Base-by-base conservation (phyloP, 1,140 invertebrate genomes). In the Drosophila pandora region DNA sequence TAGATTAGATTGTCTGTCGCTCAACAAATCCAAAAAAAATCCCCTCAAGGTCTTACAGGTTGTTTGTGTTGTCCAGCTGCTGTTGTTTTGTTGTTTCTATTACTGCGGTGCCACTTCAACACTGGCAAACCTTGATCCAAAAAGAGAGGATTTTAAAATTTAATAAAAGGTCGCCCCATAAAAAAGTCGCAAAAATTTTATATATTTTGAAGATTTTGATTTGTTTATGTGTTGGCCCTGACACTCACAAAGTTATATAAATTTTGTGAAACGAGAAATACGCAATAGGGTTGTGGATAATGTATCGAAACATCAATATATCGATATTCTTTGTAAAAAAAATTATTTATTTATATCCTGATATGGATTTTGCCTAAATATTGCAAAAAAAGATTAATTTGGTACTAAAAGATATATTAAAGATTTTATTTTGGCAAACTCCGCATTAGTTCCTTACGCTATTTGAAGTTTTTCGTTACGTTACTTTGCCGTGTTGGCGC, bases 31-130 rank as follows among this genome's bases (percentile, higher is more conserved):
- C 65, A 17, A 75, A 52, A 41, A 43, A 53, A 41, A 39, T 53
- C 37, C 32, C 34, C 28, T 71, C 60, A 84, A 80, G 81, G 68
- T 81, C 82, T 85, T 84, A 84, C 67, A 70, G 77, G 74, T 79
- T 77, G 78, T 76, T 69, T 76, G 48, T 58, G 50, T 49, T 53
- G 48, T 22, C 23, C 52, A 47, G 50, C 48, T 57, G 53, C 7
- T 30, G 28, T 23, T 47, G 34, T 39, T 41, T 5, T 59, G 13
- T 41, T 67, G 25, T 48, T 37, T 4, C 25, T 54, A 10, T 10
- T 12, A 12, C 34, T 37, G 34, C 12, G 34, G 10, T 37, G 34
- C 34, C 34, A 37, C 34, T 37, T 37, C 34, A 37, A 2, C 34
- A 37, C 49, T 76, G 30, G 54, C 43, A 3, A n/a, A 17, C 52